These are phyloP conservation scores for Adineta ricciae DNA, from an alignment of 2,888 invertebrate species.

Conservation along the genomic window DNA sequence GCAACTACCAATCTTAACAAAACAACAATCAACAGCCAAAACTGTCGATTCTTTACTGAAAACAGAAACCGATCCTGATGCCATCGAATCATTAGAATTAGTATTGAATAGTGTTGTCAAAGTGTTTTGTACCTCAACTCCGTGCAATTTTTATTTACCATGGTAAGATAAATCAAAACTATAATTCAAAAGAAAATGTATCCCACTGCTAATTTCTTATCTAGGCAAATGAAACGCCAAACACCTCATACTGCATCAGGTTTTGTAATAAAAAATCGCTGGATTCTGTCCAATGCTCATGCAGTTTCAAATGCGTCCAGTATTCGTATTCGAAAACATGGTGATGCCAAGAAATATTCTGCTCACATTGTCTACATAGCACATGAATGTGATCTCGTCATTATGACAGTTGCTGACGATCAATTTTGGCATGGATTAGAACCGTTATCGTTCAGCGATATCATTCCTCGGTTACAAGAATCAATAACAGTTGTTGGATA, in stretches of 20 bases:
- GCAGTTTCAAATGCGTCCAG: neutral
- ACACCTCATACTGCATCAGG: neutral
- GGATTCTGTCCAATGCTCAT: neutral
- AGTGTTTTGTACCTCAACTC: neutral
- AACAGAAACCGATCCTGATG: neutral
- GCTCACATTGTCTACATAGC: neutral
- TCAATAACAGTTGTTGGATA: constrained; percentile 5
- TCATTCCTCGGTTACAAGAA: neutral
- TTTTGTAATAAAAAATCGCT: neutral
- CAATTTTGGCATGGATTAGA: neutral
- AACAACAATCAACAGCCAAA: neutral
- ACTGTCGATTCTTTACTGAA: neutral
- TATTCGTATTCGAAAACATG: neutral
- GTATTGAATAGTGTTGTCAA: neutral
- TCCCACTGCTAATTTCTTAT: too few species aligned
- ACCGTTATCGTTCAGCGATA: neutral
- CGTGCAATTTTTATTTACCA: constrained; percentile 7
- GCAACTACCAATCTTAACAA: neutral
- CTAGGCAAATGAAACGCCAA: neutral
- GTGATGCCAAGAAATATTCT: neutral
- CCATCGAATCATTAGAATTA: neutral
- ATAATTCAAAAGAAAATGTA: too few species aligned
- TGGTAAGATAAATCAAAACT: neutral
- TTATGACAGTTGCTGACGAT: constrained; percentile 1
- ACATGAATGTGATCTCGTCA: constrained; percentile 12